Conservation (phyloP, 2,797 vertebrate genomes). For the Trematomus bernacchii region DNA sequence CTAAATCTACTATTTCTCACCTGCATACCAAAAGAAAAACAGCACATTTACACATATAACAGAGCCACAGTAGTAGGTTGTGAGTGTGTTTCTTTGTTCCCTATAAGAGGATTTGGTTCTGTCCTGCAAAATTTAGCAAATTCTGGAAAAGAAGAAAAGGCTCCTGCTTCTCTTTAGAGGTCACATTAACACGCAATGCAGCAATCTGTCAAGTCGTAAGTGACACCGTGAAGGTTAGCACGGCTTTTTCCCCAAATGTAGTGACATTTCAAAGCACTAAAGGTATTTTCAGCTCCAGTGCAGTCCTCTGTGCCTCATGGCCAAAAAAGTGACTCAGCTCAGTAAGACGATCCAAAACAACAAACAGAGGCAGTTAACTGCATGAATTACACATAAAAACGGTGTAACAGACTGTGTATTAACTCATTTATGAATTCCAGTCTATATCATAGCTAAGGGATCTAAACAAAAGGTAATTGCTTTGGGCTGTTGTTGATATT, state of each 20-base stretch:
- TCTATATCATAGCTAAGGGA: neutral
- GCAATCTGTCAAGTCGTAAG: slow-evolving; percentile 15
- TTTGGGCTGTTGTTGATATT: slow-evolving; percentile 16
- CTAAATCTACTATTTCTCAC: neutral
- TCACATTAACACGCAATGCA: slow-evolving; percentile 4
- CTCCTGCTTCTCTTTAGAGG: neutral
- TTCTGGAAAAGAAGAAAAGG: neutral
- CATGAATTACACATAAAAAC: neutral
- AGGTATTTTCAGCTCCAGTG: slow-evolving; percentile 12
- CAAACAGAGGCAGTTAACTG: neutral
- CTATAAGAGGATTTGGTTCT: neutral
- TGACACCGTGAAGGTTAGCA: slow-evolving; percentile 2
- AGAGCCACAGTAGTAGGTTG: neutral
- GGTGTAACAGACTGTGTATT: neutral
- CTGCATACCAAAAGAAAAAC: neutral
- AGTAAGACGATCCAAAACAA: slow-evolving; percentile 15
- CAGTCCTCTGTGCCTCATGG: slow-evolving; percentile 2
- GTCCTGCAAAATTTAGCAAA: neutral
- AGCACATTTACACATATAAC: neutral
- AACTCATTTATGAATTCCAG: neutral
- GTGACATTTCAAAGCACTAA: slow-evolving; percentile 14
- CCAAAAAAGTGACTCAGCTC: neutral
- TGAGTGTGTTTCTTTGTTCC: neutral
- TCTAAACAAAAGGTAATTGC: neutral
- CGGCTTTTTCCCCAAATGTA: neutral